Percentiles rank a stretch among this genome's conserved stretches.
phyloP scores from a whole-genome alignment of 2,888 invertebrate genomes.

The Latrodectus elegans region DNA sequence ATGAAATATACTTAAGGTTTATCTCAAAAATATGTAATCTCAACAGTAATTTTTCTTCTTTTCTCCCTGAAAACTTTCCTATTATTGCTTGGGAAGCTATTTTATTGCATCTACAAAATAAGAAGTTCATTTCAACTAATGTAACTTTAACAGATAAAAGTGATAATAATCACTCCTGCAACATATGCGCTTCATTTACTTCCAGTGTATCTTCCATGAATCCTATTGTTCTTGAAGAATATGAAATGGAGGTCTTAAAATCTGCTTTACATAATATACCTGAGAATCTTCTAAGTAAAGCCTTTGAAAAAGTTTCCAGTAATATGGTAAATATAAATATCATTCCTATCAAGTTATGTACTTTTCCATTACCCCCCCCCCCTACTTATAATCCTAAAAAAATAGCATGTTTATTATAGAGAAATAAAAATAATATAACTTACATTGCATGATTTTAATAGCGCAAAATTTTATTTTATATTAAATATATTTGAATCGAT shows the following conservation, averaged over 20 bases:
- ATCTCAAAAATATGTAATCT: constrained; percentile 37
- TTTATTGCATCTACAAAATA: constrained; percentile 16
- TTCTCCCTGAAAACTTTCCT: constrained; percentile 28
- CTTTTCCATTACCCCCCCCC: not conserved
- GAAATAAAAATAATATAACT: too few species aligned
- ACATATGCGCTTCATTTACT: not conserved
- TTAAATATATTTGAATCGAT: not conserved
- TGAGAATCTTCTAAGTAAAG: constrained; percentile 3
- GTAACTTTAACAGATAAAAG: not conserved
- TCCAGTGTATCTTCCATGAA: not conserved
- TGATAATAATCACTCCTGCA: not conserved
- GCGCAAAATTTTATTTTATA: not conserved
- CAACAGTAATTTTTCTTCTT: not conserved
- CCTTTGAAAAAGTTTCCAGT: constrained; percentile 18
- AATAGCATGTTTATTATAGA: too few species aligned
- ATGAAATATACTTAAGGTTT: constrained; percentile 23
- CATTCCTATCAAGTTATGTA: not conserved
- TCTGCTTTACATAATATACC: constrained; percentile 12
- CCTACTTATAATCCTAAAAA: not conserved
- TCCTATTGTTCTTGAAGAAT: constrained; percentile 22
- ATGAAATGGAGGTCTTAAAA: constrained; percentile 26
- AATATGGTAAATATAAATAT: constrained; percentile 33
- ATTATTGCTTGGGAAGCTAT: constrained; percentile 16
- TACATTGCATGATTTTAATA: too few species aligned
- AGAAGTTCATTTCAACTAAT: not conserved